Base-by-base conservation (phyloP, 2,888 invertebrate species). In the Apeira syringaria region DNA sequence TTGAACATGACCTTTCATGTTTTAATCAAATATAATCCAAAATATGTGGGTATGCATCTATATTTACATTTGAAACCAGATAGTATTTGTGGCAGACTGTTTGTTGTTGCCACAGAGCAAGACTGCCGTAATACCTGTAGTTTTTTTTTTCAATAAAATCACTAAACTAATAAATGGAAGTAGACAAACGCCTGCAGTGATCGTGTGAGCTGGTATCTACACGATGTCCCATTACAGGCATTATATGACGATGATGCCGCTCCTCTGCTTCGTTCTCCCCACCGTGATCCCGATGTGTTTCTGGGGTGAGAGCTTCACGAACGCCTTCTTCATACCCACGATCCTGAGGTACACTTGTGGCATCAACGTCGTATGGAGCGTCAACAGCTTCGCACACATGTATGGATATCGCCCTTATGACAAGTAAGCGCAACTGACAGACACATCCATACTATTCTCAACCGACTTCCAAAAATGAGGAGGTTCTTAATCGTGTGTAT, bases 351-450 rank as follows among this genome's bases (percentile, higher is more conserved):
- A 97, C 78, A 93, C 94, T 0, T 58, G 94, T 15, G 93, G 94
- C 0, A 92, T 98, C 56, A 95, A 98, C 74, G 91, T 93, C 20
- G 98, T 98, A 0, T 98, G 98, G 98, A 88, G 96, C 53, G 97
- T 98, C 4, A 98, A 98, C 82, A 97, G 97, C 62, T 96, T 96
- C 2, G 97, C 98, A 0, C 98, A 98, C 73, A 93, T 95, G 61
- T 97, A 94, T 88, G 98, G 98, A 53, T 94, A 93, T 74, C 94
- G 94, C 64, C 98, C 98, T 2, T 98, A 97, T 77, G 98, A 98
- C 78, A 92, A 92, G 94, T 94, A 76, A 86, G 90, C 75, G 2
- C 3, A 9, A 1, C 5, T 9, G n/a, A n/a, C n/a, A n/a, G n/a
- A n/a, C n/a, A n/a, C n/a, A n/a, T n/a, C n/a, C n/a, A n/a, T n/a